Evolutionary conservation across 2,113 vertebrate genomes (phyloP).

Genomic region (Gallinago media): DNA sequence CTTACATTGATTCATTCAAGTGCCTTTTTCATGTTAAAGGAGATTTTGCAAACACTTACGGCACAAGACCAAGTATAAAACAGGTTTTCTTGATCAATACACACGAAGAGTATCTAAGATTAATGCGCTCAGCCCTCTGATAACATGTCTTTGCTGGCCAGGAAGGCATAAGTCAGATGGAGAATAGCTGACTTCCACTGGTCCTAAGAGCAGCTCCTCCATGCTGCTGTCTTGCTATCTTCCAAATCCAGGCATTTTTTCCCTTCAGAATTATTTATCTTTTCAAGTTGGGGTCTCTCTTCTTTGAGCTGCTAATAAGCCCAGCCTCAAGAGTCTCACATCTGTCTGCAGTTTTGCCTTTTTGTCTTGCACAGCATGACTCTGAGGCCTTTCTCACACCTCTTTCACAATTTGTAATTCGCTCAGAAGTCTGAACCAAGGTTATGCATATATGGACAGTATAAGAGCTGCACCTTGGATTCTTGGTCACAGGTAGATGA

Average conservation of each 20-base stretch:
- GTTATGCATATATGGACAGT: background rate
- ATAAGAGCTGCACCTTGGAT: background rate
- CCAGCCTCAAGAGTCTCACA: background rate
- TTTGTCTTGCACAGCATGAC: background rate
- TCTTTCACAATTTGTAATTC: rapidly evolving
- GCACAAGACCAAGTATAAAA: background rate
- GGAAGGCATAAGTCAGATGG: background rate
- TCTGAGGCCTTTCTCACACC: background rate
- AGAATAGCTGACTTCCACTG: background rate
- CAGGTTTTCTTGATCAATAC: background rate
- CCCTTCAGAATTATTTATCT: background rate
- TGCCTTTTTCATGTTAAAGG: background rate
- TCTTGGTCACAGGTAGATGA: background rate
- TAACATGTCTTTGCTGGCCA: background rate
- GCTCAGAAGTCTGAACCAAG: background rate
- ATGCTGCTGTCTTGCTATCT: background rate
- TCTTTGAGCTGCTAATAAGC: background rate
- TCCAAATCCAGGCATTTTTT: background rate
- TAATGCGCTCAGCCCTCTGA: background rate
- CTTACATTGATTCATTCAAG: background rate
- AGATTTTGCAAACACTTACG: background rate
- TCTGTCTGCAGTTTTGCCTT: background rate
- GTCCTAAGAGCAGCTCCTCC: background rate
- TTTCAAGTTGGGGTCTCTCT: background rate
- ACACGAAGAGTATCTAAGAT: background rate